Base-by-base conservation (phyloP, 2,797 vertebrate genomes). In the Trematomus bernacchii region DNA sequence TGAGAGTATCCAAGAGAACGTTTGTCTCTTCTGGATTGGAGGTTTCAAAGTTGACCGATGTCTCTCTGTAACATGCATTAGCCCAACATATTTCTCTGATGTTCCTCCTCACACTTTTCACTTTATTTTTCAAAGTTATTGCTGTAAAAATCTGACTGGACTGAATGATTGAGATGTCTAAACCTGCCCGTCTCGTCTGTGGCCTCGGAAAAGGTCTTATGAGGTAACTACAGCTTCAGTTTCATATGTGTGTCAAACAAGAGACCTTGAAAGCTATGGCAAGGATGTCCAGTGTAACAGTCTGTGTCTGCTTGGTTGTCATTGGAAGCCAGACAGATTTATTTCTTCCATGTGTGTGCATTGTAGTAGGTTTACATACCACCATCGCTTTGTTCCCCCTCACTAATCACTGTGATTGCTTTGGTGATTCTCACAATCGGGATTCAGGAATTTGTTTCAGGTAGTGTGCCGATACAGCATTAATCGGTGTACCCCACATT, bases 211-310 rank as follows among this genome's bases (percentile, higher is more conserved):
- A 84, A 83, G 70, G 66, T 89, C 71, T 77, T 63, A 12, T 90
- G 89, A 93, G 91, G 92, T 93, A 91, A 91, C 77, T 78, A 80
- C 82, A 84, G 79, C 48, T 85, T 84, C 75, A 70, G 47, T 71
- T 85, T 81, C 63, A 75, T 55, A 37, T 67, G 48, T 33, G 33
- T 19, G 37, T 50, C 2, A 64, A 57, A 64, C 59, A 68, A 55
- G 66, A 79, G 64, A 72, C 73, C 75, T 76, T 73, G 64, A 83
- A 72, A 83, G 84, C 61, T 78, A 71, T 80, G 73, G 74, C 59
- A 44, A 74, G 66, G 76, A 77, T 68, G 72, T 63, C 54, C 73
- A 77, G 48, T 57, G 63, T 91, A 93, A 94, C 92, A 93, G 92
- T 90, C 91, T 63, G 62, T 50, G 77, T 84, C 77, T 72, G 57